These are phyloP conservation scores for Clinocottus analis DNA, from an alignment of 2,113 vertebrate genomes.

Conservation along the genomic window DNA sequence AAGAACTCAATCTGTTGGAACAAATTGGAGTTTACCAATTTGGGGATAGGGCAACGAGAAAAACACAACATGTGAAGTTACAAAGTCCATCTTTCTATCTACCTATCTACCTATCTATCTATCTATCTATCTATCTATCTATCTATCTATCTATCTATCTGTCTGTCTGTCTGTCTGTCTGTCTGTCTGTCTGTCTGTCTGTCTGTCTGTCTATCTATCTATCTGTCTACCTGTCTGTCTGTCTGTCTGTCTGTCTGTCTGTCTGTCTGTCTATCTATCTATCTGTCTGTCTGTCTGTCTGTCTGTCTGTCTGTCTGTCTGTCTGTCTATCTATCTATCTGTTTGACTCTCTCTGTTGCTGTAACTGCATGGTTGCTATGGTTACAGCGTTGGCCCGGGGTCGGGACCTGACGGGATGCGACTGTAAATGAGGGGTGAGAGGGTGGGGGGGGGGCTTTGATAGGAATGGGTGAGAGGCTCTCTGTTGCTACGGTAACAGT, in stretches of 20 bases:
- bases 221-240: not conserved
- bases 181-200: slow-evolving; percentile 10
- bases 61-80: not conserved
- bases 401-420: slow-evolving; percentile 68
- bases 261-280: slow-evolving; percentile 22
- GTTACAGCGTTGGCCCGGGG: slow-evolving; percentile 55
- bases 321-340: not conserved
- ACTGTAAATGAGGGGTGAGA: slow-evolving; percentile 69
- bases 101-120: slow-evolving; percentile 5
- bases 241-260: not conserved
- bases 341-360: slow-evolving; percentile 9
- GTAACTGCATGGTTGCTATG: slow-evolving; percentile 65
- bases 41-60: not conserved
- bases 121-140: slow-evolving; percentile 26
- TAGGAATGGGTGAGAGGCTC: slow-evolving; percentile 52
- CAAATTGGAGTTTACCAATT: not conserved
- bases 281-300: not conserved
- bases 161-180: slow-evolving; percentile 22
- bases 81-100: not conserved
- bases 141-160: slow-evolving; percentile 8
- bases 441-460: slow-evolving; percentile 16
- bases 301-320: slow-evolving; percentile 32
- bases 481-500: slow-evolving; percentile 61
- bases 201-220: not conserved
- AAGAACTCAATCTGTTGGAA: slow-evolving; percentile 1